Conservation (phyloP, 1,140 invertebrate genomes). For the Pogonomyrmex californicus region DNA sequence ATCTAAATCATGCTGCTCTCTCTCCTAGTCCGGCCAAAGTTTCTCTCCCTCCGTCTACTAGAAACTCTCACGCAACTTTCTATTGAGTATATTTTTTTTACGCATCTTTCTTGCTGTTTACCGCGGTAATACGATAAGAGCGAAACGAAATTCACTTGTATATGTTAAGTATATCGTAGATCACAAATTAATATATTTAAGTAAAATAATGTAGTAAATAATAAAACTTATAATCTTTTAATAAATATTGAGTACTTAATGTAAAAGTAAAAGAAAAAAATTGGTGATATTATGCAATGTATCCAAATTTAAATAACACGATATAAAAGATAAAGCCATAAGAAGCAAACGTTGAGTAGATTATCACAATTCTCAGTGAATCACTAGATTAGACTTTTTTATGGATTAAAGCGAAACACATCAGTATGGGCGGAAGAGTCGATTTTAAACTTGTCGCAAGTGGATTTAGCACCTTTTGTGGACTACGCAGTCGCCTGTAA, state of each 20-base stretch:
- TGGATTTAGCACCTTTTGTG: conserved; percentile 82
- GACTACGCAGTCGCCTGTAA: conserved; percentile 71
- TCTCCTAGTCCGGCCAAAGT: conserved; percentile 72
- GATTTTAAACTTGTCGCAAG: conserved; percentile 85
- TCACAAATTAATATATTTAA: background rate
- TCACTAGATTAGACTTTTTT: background rate
- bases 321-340: background rate
- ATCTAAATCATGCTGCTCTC: conserved; percentile 83
- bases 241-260: too few relatives aligned
- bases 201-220: background rate
- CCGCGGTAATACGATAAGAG: conserved; percentile 18
- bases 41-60: conserved; percentile 53
- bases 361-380: conserved; percentile 22
- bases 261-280: background rate
- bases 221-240: background rate
- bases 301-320: too few relatives aligned
- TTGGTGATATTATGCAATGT: background rate
- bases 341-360: background rate
- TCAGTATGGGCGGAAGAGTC: conserved; percentile 81
- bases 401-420: conserved; percentile 70
- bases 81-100: conserved; percentile 49
- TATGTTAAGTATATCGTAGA: background rate
- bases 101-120: conserved; percentile 52
- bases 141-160: background rate
- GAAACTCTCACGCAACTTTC: conserved; percentile 55